These are phyloP conservation scores for Pogonomyrmex californicus DNA, from an alignment of 1,140 invertebrate genomes.

Conservation along the genomic window DNA sequence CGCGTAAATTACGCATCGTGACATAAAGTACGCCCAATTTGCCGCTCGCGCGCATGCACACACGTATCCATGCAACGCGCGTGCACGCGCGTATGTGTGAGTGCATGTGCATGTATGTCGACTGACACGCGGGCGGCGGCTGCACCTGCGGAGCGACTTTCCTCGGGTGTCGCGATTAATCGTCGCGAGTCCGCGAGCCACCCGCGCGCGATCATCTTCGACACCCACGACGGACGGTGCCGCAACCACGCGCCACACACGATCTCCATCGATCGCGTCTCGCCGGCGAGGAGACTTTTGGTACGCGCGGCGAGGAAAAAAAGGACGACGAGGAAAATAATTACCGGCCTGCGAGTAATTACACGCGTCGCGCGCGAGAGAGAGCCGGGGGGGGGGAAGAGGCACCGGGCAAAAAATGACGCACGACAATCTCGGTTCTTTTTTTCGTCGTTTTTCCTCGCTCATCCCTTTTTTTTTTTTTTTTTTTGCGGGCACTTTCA, in stretches of 20 bases:
- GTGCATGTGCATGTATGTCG: no score
- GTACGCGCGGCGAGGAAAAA: slow-evolving; percentile 32
- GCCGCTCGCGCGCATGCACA: background rate
- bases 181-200: slow-evolving; percentile 26
- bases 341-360: slow-evolving; percentile 68
- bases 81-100: background rate
- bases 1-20: slow-evolving; percentile 73
- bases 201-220: slow-evolving; percentile 27
- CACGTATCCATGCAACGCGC: background rate
- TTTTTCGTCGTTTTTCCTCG: slow-evolving; percentile 21
- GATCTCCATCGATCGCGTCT: slow-evolving; percentile 34
- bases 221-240: slow-evolving; percentile 3
- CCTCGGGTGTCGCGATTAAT: slow-evolving; percentile 46
- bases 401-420: slow-evolving; percentile 37
- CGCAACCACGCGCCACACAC: background rate
- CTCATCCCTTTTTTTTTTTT: slow-evolving; percentile 10
- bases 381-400: background rate
- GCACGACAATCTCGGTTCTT: slow-evolving; percentile 40
- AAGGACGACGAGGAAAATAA: slow-evolving; percentile 68
- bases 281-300: background rate
- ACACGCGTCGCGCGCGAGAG: slow-evolving; percentile 7
- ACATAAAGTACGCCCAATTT: slow-evolving; percentile 76
- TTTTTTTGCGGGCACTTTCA: slow-evolving; percentile 44
- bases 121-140: background rate
- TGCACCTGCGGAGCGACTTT: slow-evolving; percentile 25